Base-by-base conservation (phyloP, 2,113 vertebrate genomes). In the Blennius ocellaris region DNA sequence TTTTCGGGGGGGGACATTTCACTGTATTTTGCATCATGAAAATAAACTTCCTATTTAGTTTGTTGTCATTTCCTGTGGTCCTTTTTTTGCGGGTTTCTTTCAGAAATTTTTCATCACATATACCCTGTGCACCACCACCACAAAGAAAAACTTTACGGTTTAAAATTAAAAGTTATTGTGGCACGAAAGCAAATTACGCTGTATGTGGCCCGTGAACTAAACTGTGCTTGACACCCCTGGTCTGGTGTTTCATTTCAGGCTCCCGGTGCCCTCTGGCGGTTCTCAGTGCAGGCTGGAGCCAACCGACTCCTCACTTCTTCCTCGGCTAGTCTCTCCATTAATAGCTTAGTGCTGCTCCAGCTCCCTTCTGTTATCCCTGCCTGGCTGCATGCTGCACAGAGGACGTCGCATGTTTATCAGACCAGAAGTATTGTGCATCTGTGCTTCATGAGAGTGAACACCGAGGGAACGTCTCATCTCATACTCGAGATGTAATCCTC, bases 291-390 rank as follows among this genome's bases (percentile, higher is more conserved):
- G 78, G 10, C 30, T 0, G 58, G 45, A 69, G 58, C 56, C 51
- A 80, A 76, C 72, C 69, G 64, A 59, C 69, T 79, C 56, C 57
- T 69, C 21, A 48, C 64, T 69, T 70, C 67, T 70, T 76, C 62
- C 53, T 11, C 56, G 51, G 63, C 81, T 59, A 62, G 71, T 76
- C 60, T 73, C 64, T 72, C 85, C 90, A 89, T 92, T 90, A 91
- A 86, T 81, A 81, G 79, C 87, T 89, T 89, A 90, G 86, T 90
- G 85, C 81, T 38, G 70, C 81, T 89, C 81, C 76, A 85, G 82
- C 84, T 88, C 61, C 80, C 75, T 30, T 81, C 79, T 88, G 83
- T 92, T 88, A 84, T 82, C 88, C 87, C 73, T 81, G 84, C 68
- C 72, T 85, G 78, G 80, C 80, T 85, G 88, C 82, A 68, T 72